Evolutionary conservation across 2,888 invertebrate genomes (phyloP).

Genomic region (Pegoplata infirma): DNA sequence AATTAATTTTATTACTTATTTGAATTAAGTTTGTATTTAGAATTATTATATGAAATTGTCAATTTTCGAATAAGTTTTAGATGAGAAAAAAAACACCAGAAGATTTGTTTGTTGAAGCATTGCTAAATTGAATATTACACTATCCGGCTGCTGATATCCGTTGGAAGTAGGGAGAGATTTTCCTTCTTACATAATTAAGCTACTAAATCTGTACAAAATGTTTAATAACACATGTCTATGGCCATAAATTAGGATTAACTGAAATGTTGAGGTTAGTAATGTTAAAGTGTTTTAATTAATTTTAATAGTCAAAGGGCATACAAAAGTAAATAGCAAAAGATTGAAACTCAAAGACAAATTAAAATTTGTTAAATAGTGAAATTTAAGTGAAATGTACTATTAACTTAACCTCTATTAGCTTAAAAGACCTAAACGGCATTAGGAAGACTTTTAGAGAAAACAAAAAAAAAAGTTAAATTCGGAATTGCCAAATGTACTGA

Average conservation of each 20-base stretch:
- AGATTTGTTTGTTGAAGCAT: not conserved
- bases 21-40: slow-evolving; percentile 57
- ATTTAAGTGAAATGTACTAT: no score
- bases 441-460: no score
- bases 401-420: no score
- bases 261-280: slow-evolving; percentile 31
- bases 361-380: no score
- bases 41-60: slow-evolving; percentile 49
- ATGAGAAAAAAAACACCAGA: not conserved
- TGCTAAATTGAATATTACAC: slow-evolving; percentile 44
- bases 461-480: no score
- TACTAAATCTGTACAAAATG: slow-evolving; percentile 47
- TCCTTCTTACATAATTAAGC: slow-evolving; percentile 33
- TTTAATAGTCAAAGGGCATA: slow-evolving; percentile 21
- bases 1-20: slow-evolving; percentile 66
- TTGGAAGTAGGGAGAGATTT: not conserved
- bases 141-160: no score
- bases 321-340: not conserved
- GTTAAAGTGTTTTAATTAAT: slow-evolving; percentile 56
- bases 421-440: no score
- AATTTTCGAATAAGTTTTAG: slow-evolving; percentile 47
- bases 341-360: no score
- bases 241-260: slow-evolving; percentile 53
- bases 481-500: no score
- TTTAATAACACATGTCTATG: slow-evolving; percentile 31